phyloP scores from a whole-genome alignment of 2,113 vertebrate species.

The Dromaius novaehollandiae region DNA sequence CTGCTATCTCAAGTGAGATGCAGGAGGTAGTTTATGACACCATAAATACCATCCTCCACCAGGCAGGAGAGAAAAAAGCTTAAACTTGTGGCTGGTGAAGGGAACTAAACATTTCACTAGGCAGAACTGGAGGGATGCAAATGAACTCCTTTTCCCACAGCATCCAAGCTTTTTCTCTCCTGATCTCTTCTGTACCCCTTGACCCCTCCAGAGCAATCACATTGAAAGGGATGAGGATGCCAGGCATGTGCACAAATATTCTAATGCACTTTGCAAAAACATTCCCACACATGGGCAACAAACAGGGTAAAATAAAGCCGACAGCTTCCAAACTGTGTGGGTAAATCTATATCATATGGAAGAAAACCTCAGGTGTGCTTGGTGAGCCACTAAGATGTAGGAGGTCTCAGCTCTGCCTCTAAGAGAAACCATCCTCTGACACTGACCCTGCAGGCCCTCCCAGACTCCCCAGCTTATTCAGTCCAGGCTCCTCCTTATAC shows the following conservation, averaged over 20 bases:
- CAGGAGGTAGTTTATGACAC: no score
- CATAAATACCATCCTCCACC: no score
- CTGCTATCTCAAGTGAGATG: no score
- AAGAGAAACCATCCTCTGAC: background rate
- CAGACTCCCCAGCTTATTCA: background rate
- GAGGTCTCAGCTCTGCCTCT: background rate
- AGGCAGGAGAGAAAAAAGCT: no score
- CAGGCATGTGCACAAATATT: background rate
- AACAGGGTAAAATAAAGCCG: rapidly evolving
- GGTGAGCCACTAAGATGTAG: no score
- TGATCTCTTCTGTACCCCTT: background rate
- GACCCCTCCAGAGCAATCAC: background rate
- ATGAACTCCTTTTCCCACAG: background rate
- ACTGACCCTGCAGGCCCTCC: background rate
- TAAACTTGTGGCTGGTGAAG: no score
- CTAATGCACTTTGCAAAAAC: background rate
- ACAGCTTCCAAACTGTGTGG: background rate
- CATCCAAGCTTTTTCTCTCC: rapidly evolving
- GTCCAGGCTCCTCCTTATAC: background rate
- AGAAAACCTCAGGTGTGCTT: background rate
- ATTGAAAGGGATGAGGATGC: background rate
- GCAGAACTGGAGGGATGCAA: background rate
- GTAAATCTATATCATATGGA: background rate
- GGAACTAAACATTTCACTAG: no score
- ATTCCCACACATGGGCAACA: rapidly evolving